These are phyloP conservation scores for Trichopria drosophilae DNA, from an alignment of 2,888 invertebrate species.

Conservation along the genomic window DNA sequence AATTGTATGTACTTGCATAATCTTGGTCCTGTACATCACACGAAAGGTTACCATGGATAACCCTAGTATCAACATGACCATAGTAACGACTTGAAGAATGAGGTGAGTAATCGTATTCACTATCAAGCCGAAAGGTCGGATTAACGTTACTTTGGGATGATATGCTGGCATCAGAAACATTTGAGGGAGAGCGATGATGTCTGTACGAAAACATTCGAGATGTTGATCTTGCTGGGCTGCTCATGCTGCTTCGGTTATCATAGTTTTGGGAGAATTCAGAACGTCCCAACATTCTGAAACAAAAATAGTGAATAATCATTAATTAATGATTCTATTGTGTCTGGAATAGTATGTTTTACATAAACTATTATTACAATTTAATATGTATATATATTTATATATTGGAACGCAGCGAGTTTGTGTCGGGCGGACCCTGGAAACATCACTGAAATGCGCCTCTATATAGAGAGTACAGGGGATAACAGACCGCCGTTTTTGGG, in stretches of 20 bases:
- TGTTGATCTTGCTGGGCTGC: slow-evolving; percentile 55
- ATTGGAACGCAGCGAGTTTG: too few relatives aligned
- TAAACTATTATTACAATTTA: too few relatives aligned
- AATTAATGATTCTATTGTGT: too few relatives aligned
- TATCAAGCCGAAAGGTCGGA: slow-evolving; percentile 67
- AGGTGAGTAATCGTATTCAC: slow-evolving; percentile 61
- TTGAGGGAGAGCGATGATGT: slow-evolving; percentile 69
- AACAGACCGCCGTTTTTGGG: too few relatives aligned
- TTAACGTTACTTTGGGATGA: slow-evolving; percentile 65
- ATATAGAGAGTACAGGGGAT: too few relatives aligned
- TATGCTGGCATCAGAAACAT: slow-evolving; percentile 65
- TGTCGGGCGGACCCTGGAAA: too few relatives aligned
- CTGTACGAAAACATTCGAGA: slow-evolving; percentile 59
- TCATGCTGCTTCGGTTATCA: slow-evolving; percentile 63
- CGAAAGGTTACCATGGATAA: too few relatives aligned
- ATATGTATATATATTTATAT: too few relatives aligned
- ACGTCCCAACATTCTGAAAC: slow-evolving; percentile 53
- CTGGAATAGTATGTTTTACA: too few relatives aligned
- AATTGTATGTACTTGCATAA: slow-evolving; percentile 49
- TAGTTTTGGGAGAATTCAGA: slow-evolving; percentile 60
- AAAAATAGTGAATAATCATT: too few relatives aligned
- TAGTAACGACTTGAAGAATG: slow-evolving; percentile 60
- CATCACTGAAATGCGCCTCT: too few relatives aligned
- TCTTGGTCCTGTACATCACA: slow-evolving; percentile 49
- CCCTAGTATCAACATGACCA: slow-evolving; percentile 36